These are phyloP conservation scores for Ennomos quercinarius DNA, from an alignment of 2,888 invertebrate genomes.

Conservation along the genomic window DNA sequence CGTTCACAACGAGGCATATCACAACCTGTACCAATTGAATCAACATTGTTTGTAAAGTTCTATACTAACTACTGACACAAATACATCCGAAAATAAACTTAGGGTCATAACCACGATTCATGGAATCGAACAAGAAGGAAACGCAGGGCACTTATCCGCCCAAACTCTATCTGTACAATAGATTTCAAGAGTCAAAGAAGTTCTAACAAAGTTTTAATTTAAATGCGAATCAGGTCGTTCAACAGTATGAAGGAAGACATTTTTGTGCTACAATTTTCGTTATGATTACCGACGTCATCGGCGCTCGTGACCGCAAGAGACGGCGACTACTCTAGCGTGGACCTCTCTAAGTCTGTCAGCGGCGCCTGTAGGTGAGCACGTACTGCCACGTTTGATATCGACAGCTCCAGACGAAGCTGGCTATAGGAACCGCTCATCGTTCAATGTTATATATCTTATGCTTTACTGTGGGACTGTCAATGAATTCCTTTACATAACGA, in stretches of 20 bases:
- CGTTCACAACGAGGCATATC: slow-evolving; percentile 85
- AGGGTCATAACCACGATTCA: slow-evolving; percentile 83
- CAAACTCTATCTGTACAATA: slow-evolving; percentile 82
- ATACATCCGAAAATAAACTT: slow-evolving; percentile 82
- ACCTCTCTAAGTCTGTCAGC: slow-evolving; percentile 55
- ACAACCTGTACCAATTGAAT: slow-evolving; percentile 86
- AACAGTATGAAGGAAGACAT: slow-evolving; percentile 84
- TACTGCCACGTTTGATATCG: slow-evolving; percentile 61
- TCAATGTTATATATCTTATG: slow-evolving; percentile 29
- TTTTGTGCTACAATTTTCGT: slow-evolving; percentile 80
- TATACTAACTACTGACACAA: slow-evolving; percentile 85
- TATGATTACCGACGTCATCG: slow-evolving; percentile 51
- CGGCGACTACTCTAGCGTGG: slow-evolving; percentile 70
- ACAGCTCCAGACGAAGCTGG: slow-evolving; percentile 51
- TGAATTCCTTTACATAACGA: slow-evolving; percentile 50
- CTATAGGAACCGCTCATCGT: slow-evolving; percentile 55
- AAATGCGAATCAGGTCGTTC: slow-evolving; percentile 79
- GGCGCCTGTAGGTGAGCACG: slow-evolving; percentile 55
- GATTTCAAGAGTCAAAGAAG: slow-evolving; percentile 78
- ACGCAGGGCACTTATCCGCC: slow-evolving; percentile 78
- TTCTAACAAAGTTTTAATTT: slow-evolving; percentile 80
- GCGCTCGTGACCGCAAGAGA: slow-evolving; percentile 61
- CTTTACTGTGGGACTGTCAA: slow-evolving; percentile 40
- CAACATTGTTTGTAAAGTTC: slow-evolving; percentile 85
- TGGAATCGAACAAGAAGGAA: slow-evolving; percentile 83